Conservation (phyloP, 1,140 invertebrate species). For the Drosophila dunni region DNA sequence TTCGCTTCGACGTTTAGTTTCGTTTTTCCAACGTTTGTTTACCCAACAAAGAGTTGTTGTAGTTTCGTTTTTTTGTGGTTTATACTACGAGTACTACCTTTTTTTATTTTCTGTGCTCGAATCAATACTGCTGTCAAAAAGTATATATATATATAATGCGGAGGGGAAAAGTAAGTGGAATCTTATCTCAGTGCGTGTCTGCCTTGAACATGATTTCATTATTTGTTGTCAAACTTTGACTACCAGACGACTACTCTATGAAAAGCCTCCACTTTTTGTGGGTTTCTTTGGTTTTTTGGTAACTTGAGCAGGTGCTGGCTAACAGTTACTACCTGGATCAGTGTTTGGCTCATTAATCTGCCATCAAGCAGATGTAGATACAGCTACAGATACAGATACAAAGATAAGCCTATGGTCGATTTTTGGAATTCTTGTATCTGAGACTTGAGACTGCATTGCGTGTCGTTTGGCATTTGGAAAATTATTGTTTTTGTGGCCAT, state of each 20-base stretch:
- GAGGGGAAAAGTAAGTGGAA: constrained; percentile 38
- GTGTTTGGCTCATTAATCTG: constrained; percentile 50
- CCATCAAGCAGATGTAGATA: constrained; percentile 49
- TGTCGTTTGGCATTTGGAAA: constrained; percentile 54
- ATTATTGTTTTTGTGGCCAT: constrained; percentile 72
- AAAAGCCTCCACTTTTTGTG: background rate
- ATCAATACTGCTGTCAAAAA: constrained; percentile 81
- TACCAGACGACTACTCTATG: constrained; percentile 55
- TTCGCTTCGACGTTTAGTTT: constrained; percentile 27
- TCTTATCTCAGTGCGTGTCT: constrained; percentile 66
- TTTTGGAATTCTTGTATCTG: constrained; percentile 10
- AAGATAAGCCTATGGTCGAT: constrained; percentile 24
- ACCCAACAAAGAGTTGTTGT: constrained; percentile 63
- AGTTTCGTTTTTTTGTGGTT: constrained; percentile 13
- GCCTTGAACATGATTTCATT: constrained; percentile 76
- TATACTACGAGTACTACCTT: constrained; percentile 21
- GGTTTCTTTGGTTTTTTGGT: background rate
- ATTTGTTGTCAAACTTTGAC: constrained; percentile 77
- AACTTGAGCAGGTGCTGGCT: background rate
- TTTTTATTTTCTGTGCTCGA: constrained; percentile 58
- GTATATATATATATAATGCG: background rate
- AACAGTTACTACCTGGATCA: constrained; percentile 23
- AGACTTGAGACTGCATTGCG: constrained; percentile 22
- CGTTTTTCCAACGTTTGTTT: constrained; percentile 68
- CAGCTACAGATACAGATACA: constrained; percentile 9